Evolutionary conservation across 1,140 invertebrate genomes (phyloP), one percentile per base, ranked within the genome.

Genomic region (Neotoxoptera formosana): DNA sequence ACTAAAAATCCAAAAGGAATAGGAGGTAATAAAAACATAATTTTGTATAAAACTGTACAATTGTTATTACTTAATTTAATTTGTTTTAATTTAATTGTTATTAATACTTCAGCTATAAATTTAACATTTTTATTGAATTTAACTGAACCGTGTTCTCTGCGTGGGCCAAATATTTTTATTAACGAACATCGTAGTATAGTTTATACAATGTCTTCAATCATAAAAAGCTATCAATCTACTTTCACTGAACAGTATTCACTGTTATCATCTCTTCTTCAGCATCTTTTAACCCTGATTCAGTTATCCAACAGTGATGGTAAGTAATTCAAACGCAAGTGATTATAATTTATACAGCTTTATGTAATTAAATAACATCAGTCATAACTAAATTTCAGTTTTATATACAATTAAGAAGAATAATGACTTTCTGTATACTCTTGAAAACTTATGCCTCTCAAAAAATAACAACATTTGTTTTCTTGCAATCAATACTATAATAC

Each of bases 111-210:
- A 93, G 91, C n/a, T 1, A 86, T 47, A 36, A 93, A 93, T 53
- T 84, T 93, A 93, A 84, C 41, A 14, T 86, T 25, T n/a, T 41
- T 93, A 53, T 84, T 93, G 41, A 93, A 93, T 93, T 84, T 93
- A 53, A 83, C 81, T 11, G 76, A 93, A 86, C 48, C 20, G 41
- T 93, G 11, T 36, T n/a, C 2, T 41, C 14, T 83, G 0, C 14
- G 2, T n/a, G 91, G 76, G 41, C 3, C 45, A 7, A 51, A 93
- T 51, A 51, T 93, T 86, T 67, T 14, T 7, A 90, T 90, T 20
- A 93, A 93, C 41, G 91, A 81, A 84, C 91, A 93, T n/a, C 81
- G 91, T 30, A 86, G 53, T 93, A 56, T 83, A 30, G 48, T 51
- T 84, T 93, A 84, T 56, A 93, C 91, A 30, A 86, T 93, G 47